Base-by-base conservation (phyloP, 92 coral and sea anemone species). In the Phenganax marumi region DNA sequence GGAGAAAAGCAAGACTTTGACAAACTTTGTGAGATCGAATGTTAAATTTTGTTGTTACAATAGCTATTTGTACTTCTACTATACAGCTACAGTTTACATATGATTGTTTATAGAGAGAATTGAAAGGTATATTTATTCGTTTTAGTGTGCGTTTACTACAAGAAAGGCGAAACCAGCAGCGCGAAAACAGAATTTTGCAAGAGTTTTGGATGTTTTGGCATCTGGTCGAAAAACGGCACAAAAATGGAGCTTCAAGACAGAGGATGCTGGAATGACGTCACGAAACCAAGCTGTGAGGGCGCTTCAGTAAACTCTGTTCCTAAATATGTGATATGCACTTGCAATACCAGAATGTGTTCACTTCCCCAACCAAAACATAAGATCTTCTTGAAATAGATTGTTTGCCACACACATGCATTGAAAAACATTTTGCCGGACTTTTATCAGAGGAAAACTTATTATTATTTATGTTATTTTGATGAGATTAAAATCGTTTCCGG, bases 231-330 rank as follows among this genome's bases (percentile, higher is more conserved):
- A 55, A 21, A 51, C 61, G 79, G 79, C 19, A 74, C 79, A 7
- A 52, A 11, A 8, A 47, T 52, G 14, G 12, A 7, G 26, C 63
- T 74, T 21, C 64, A 12, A 52, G 62, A 52, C 12, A 74, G 79
- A 53, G 79, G 79, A 52, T 74, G 79, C 17, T 74, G 79, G 79
- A 50, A 74, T 52, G 49, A 52, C 12, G 61, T 51, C 23, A 13
- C 17, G 8, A 47, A 50, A 22, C 53, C 60, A 8, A 74, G 26
- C 51, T 74, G 79, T 19, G 3, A 2, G 56, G 6, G 7, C n/a
- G 2, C 23, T n/a, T 19, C 16, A 23, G 48, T 58, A 18, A 58
- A 12, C 25, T 19, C 10, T 0, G 25, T 8, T 39, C 8, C 12
- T 19, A 62, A 25, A 8, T 13, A 8, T 52, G 57, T 74, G 64